A percentile compares a stretch with the other conserved stretches of the same genome.
phyloP scores from a whole-genome alignment of 2,113 vertebrate genomes.

The Alethe diademata region DNA sequence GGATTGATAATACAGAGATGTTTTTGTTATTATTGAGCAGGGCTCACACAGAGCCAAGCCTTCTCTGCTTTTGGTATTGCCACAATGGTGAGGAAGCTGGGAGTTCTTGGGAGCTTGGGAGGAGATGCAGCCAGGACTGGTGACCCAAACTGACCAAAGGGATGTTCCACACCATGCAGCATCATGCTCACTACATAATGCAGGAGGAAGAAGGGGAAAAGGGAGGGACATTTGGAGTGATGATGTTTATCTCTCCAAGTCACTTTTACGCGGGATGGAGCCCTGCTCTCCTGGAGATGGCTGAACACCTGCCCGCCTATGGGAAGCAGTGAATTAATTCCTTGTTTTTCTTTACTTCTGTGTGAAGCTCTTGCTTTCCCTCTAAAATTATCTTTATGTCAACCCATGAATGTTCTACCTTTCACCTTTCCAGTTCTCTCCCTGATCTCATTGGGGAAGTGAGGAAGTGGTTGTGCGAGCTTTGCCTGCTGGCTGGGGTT shows the following conservation, averaged over 20 bases:
- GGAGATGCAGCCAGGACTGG: too few relatives aligned
- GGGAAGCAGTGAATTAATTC: neutral
- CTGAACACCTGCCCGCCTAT: neutral
- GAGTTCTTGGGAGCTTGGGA: accelerated
- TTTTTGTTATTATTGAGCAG: neutral
- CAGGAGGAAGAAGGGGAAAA: neutral
- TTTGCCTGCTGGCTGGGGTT: neutral
- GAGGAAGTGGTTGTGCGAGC: neutral
- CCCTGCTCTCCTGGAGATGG: neutral
- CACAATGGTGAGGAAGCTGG: accelerated
- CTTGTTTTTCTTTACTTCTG: neutral
- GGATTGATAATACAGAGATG: neutral
- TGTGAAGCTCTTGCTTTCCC: neutral
- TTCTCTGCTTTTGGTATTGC: neutral
- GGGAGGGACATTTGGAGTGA: neutral
- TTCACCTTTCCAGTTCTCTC: neutral
- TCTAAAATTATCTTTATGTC: neutral
- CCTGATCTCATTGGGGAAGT: neutral
- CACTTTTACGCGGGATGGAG: neutral
- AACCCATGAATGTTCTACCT: neutral
- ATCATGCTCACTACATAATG: neutral
- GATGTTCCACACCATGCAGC: accelerated
- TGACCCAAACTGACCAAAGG: neutral
- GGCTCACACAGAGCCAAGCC: neutral
- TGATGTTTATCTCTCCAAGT: neutral